Evolutionary conservation across 2,113 vertebrate species (phyloP).

Genomic region (Rattus rattus): DNA sequence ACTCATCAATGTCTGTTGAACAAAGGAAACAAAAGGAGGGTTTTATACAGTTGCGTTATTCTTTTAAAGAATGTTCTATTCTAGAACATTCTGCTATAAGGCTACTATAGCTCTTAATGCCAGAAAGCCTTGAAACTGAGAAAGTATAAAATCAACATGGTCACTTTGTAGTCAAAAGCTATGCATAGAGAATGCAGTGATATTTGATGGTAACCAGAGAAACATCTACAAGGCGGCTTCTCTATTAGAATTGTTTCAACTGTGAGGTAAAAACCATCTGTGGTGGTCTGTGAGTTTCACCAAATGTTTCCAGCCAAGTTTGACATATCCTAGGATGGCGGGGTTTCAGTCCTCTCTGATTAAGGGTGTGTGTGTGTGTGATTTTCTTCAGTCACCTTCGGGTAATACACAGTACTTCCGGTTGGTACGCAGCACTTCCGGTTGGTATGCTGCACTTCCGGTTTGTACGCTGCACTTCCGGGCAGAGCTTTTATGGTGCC

Average conservation of each 20-base stretch:
- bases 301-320: not conserved
- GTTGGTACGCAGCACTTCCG: too few relatives aligned
- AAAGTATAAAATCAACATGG: not conserved
- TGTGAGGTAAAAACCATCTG: not conserved
- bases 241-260: not conserved
- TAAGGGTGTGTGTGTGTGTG: not conserved
- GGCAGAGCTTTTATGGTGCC: not conserved
- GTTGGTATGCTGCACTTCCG: not conserved
- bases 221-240: not conserved
- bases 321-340: not conserved
- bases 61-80: conserved; percentile 24
- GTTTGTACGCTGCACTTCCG: too few relatives aligned
- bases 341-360: not conserved
- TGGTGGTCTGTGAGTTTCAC: not conserved
- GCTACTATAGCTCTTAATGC: conserved; percentile 50
- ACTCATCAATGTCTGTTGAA: conserved; percentile 96
- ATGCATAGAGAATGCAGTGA: not conserved
- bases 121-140: conserved; percentile 8
- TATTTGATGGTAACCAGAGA: not conserved
- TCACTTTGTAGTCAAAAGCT: not conserved
- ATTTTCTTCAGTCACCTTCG: not conserved
- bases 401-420: too few relatives aligned
- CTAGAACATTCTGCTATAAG: not conserved
- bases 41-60: conserved; percentile 26
- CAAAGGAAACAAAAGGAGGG: conserved; percentile 53